Conservation (phyloP, 1,140 invertebrate species). For the Aphelinus certus region DNA sequence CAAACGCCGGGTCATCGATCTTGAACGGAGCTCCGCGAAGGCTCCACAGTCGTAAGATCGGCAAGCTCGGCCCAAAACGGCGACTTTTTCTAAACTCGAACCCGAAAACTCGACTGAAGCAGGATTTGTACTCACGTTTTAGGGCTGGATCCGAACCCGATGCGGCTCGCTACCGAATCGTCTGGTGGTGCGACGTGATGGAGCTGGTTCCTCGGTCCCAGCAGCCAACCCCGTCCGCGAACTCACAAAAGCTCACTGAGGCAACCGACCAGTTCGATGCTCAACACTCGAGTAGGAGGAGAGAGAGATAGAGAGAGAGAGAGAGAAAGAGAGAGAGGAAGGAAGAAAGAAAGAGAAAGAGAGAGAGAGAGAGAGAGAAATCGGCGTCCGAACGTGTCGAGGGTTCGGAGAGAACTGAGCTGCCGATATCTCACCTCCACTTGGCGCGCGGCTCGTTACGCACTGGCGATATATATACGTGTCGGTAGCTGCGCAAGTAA, state of each 20-base stretch:
- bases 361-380: slow-evolving; percentile 8
- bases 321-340: background rate
- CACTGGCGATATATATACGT: no score
- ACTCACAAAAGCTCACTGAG: slow-evolving; percentile 28
- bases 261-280: slow-evolving; percentile 35
- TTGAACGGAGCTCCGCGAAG: no score
- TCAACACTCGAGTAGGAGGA: background rate
- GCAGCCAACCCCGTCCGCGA: slow-evolving; percentile 15
- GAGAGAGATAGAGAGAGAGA: slow-evolving; percentile 3
- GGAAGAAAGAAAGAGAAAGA: no score
- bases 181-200: background rate
- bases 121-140: slow-evolving; percentile 16
- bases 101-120: no score
- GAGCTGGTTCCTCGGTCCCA: background rate
- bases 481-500: no score
- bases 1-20: no score
- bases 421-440: no score
- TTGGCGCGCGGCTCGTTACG: no score
- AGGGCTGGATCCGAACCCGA: background rate
- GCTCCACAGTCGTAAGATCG: no score
- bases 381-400: slow-evolving; percentile 57
- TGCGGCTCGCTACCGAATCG: slow-evolving; percentile 17
- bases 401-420: slow-evolving; percentile 60
- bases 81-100: no score
- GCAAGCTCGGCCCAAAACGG: no score